These are phyloP conservation scores for Eurystomus gularis DNA, from an alignment of 2,113 vertebrate species.

Conservation along the genomic window DNA sequence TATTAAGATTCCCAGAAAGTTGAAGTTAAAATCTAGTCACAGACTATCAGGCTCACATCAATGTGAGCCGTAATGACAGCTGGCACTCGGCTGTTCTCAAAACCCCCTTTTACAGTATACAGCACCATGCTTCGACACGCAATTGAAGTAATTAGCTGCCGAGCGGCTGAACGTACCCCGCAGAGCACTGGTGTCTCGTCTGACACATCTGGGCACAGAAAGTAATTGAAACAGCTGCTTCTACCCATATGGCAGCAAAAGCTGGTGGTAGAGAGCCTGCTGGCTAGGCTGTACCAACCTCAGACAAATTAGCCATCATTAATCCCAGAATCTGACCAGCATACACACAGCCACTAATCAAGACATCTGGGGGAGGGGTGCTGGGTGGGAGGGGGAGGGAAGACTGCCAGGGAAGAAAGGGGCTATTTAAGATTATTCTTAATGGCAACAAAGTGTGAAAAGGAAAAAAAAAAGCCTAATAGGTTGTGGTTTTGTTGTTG, in stretches of 20 bases:
- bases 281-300: slow-evolving; percentile 89
- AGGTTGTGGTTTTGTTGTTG: neutral
- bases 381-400: neutral
- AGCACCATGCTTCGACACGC: slow-evolving; percentile 85
- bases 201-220: slow-evolving; percentile 99
- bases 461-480: neutral
- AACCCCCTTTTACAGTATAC: slow-evolving; percentile 85
- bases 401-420: slow-evolving; percentile 3
- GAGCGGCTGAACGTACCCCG: slow-evolving; percentile 89
- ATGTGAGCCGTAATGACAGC: slow-evolving; percentile 86
- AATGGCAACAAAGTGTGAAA: slow-evolving; percentile 23
- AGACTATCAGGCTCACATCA: slow-evolving; percentile 79
- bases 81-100: slow-evolving; percentile 91
- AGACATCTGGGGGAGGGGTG: slow-evolving; percentile 88
- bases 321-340: slow-evolving; percentile 99
- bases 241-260: slow-evolving; percentile 97
- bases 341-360: slow-evolving; percentile 93
- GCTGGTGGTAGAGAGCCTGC: slow-evolving; percentile 84
- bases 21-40: slow-evolving; percentile 46
- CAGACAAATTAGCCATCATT: slow-evolving; percentile 99
- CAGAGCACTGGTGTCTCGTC: slow-evolving; percentile 94
- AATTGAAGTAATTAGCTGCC: slow-evolving; percentile 99
- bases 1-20: neutral
- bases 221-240: slow-evolving; percentile 99
- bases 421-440: slow-evolving; percentile 58